Base-by-base conservation (phyloP, 2,113 vertebrate species). In the Sardina pilchardus region DNA sequence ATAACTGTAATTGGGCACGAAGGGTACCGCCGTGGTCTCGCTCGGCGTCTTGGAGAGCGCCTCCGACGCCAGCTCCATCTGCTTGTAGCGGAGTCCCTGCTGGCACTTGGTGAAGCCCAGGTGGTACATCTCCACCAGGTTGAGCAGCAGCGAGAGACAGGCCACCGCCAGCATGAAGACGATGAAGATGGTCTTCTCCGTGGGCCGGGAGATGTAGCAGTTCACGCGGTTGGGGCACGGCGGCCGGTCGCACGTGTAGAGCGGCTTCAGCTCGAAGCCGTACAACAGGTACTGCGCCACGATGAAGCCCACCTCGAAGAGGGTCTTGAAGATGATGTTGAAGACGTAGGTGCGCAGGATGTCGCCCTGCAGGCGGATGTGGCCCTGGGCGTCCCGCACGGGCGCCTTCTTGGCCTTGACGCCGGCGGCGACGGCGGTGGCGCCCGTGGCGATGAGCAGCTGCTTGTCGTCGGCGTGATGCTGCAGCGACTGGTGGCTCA, bases 171-270 rank as follows among this genome's bases (percentile, higher is more conserved):
- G 91, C 97, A 97, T 97, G 89, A 97, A 97, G 84, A 97, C 91
- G 84, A 96, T 96, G 89, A 97, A 97, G 86, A 97, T 95, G 43
- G 96, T 97, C 91, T 97, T 97, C 93, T 97, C 96, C 0, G 96
- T 97, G 83, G 97, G 96, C 1, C 95, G 94, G 39, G 96, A 96
- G 87, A 97, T 96, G 91, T 97, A 97, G 93, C 97, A 97, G 94
- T 97, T 96, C 1, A 97, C 96, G 0, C 93, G 91, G 86, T 97
- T 96, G 53, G 96, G 95, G 85, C 97, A 97, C 8, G 96, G 96
- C 80, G 89, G 89, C 85, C 94, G 93, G 91, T 93, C 93, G 80
- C 96, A 97, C 0, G 93, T 96, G 90, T 97, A 97, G 88, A 97
- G 95, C 6, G 96, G 96, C 91, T 95, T 95, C 85, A 97, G 93